Conservation (phyloP, 2,113 vertebrate species). For the Phaethon lepturus region DNA sequence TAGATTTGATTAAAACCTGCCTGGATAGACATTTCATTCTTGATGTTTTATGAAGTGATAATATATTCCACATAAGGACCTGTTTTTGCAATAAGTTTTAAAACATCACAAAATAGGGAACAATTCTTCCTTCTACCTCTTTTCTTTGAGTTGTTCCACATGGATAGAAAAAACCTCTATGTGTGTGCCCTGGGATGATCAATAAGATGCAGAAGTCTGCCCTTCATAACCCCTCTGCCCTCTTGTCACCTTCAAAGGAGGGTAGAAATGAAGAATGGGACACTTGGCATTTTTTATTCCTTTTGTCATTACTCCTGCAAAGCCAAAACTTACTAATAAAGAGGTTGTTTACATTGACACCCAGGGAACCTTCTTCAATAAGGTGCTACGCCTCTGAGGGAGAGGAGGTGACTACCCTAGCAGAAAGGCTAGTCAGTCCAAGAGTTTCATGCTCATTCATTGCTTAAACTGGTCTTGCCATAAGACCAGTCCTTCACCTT, state of each 20-base stretch:
- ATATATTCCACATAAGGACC: not conserved
- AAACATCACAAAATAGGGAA: not conserved
- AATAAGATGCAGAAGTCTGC: not conserved
- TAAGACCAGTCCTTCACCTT: not conserved
- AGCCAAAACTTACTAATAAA: not conserved
- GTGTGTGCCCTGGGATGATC: not conserved
- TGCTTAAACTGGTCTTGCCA: not conserved
- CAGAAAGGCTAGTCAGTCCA: not conserved
- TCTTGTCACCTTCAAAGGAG: not conserved
- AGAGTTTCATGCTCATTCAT: not conserved
- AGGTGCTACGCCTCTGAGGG: fast-evolving
- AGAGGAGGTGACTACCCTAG: not conserved
- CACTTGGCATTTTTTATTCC: not conserved
- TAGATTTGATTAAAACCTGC: not conserved
- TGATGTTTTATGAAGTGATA: not conserved
- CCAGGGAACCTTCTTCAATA: not conserved
- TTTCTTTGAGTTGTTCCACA: not conserved
- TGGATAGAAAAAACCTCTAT: not conserved
- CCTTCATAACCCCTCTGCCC: not conserved
- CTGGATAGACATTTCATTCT: not conserved
- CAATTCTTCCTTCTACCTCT: not conserved
- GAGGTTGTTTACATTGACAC: not conserved
- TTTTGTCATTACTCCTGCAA: not conserved
- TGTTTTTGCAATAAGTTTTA: not conserved
- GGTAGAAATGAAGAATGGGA: not conserved